Base-by-base conservation (phyloP, 2,888 invertebrate genomes). In the Drosophila kanekoi region DNA sequence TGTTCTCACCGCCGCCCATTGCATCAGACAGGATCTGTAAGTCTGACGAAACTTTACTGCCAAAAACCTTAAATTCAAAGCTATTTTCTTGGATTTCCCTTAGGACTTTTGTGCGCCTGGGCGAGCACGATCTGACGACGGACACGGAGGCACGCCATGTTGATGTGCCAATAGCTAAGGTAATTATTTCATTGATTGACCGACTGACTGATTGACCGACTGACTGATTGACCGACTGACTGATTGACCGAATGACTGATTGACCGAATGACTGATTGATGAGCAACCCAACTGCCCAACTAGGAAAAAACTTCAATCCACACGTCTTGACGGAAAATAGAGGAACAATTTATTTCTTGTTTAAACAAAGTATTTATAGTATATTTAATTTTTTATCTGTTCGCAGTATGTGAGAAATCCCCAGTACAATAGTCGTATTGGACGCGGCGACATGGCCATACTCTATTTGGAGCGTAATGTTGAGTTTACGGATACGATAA, bases 381-480 rank as follows among this genome's bases (percentile, higher is more conserved):
- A 23, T 1, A 18, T n/a, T n/a, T 10, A 18, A 11, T 13, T 9
- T 18, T 32, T 4, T 9, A 5, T n/a, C 37, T 14, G 3, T 16
- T 18, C 38, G 1, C 18, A 92, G 92, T 67, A 20, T 13, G 79
- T 77, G 10, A 16, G 59, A 4, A 89, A 92, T 85, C 80, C 91
- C 0, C 35, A 81, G 0, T 92, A 92, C 37, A 88, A 83, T 51
- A 45, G 61, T 2, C 62, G 66, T 0, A 91, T 94, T 20, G 95
- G 94, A 79, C 94, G 94, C 47, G 96, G 96, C 81, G 98, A 98
- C 90, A 95, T 98, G 63, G 97, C 96, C 0, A 90, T 98, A 1
- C 91, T 98, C 0, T 94, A 94, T 63, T 91, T 97, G 52, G 92
- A 93, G 3, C 86, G 91, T 0, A 93, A 94, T 1, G 94, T 95